Conservation (phyloP, 2,888 invertebrate genomes). For the Dilophus febrilis region DNA sequence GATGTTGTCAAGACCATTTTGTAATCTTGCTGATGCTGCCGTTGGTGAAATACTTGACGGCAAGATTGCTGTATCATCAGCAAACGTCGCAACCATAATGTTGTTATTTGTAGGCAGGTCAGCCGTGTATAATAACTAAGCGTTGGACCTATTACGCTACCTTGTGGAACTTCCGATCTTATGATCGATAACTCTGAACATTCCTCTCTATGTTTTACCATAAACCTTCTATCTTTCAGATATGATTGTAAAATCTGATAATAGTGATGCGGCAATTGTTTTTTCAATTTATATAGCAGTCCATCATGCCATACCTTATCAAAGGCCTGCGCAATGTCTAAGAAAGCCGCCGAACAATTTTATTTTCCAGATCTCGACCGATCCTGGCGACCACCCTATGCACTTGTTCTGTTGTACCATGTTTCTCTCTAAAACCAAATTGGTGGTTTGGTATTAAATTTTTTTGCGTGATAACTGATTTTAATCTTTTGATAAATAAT, state of each 20-base stretch:
- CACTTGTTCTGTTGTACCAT: background rate
- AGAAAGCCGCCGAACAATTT: constrained; percentile 3
- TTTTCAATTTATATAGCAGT: background rate
- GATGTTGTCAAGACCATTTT: background rate
- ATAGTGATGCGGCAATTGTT: background rate
- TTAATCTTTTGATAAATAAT: background rate
- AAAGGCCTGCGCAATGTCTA: constrained; percentile 2
- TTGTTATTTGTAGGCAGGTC: constrained; percentile 9
- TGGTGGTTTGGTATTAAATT: background rate
- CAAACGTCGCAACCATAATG: constrained; percentile 10
- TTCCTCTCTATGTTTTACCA: constrained; percentile 4
- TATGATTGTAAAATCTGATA: constrained; percentile 4
- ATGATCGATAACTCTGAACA: background rate
- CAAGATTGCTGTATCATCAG: constrained; percentile 11
- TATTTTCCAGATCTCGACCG: background rate
- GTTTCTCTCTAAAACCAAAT: background rate
- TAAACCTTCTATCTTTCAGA: constrained; percentile 4
- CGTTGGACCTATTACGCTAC: constrained; percentile 12
- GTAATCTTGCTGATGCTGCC: background rate
- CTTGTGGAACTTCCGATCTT: constrained; percentile 9
- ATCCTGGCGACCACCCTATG: background rate
- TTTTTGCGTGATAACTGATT: background rate
- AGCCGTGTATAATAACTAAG: constrained; percentile 11
- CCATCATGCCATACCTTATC: constrained; percentile 1
- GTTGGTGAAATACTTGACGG: background rate